Evolutionary conservation across 2,113 vertebrate genomes (phyloP).

Genomic region (Malurus alboscapulatus): DNA sequence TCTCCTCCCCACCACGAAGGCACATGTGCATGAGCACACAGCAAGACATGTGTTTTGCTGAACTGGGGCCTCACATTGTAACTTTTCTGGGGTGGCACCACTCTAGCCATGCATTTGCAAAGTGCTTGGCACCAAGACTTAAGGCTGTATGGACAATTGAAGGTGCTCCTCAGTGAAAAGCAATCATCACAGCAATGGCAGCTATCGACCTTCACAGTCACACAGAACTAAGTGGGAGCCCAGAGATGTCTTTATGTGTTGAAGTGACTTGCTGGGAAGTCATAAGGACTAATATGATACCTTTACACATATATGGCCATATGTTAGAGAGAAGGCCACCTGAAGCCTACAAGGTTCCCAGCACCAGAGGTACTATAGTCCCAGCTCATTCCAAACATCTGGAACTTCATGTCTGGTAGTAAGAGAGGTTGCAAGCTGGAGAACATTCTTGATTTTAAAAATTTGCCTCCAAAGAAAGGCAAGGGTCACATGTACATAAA

Average conservation of each 20-base stretch:
- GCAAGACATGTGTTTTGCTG: neutral
- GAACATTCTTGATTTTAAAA: neutral
- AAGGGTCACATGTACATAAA: neutral
- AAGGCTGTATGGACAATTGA: neutral
- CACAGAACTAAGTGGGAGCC: neutral
- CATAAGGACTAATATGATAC: neutral
- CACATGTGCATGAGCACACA: neutral
- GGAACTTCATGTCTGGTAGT: neutral
- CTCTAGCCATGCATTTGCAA: neutral
- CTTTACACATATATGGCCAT: neutral
- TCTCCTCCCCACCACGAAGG: fast-evolving
- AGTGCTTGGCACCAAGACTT: neutral
- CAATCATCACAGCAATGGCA: neutral
- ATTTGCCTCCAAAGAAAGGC: neutral
- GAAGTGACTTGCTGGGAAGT: neutral
- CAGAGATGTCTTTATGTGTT: neutral
- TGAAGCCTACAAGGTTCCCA: neutral
- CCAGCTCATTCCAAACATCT: neutral
- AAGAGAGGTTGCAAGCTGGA: neutral
- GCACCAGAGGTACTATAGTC: neutral
- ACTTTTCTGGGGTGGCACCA: neutral
- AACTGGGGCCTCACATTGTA: neutral
- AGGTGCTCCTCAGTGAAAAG: neutral
- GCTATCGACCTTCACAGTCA: neutral
- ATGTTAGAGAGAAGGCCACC: neutral